These are phyloP conservation scores for Delichon dasypus DNA, from an alignment of 2,797 vertebrate genomes.

Conservation along the genomic window DNA sequence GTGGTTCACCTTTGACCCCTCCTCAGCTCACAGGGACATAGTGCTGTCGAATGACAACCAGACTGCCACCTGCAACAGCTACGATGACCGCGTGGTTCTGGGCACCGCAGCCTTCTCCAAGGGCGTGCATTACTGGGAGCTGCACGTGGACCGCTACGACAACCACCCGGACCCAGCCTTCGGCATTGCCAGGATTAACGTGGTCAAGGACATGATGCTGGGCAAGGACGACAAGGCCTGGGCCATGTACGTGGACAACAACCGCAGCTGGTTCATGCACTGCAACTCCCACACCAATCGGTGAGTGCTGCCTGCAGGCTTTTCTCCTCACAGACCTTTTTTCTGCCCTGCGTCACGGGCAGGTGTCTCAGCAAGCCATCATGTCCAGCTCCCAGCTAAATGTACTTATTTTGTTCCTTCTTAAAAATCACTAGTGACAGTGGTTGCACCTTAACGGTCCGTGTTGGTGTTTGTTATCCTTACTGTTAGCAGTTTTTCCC, in stretches of 20 bases:
- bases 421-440: not conserved
- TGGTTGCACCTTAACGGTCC: not conserved
- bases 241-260: constrained; percentile 97
- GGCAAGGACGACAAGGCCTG: constrained; percentile 92
- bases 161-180: constrained; percentile 98
- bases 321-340: not conserved
- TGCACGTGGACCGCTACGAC: constrained; percentile 93
- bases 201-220: constrained; percentile 94
- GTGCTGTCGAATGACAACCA: constrained; percentile 94
- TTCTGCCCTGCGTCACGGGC: not conserved
- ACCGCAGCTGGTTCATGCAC: constrained; percentile 93
- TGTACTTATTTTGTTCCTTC: not conserved
- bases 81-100: constrained; percentile 94
- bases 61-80: constrained; percentile 94
- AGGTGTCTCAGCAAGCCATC: not conserved
- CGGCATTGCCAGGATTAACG: constrained; percentile 92
- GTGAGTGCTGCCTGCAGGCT: constrained; percentile 47
- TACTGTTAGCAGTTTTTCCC: not conserved
- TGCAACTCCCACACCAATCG: constrained; percentile 90
- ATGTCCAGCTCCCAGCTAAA: not conserved
- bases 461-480: not conserved
- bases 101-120: constrained; percentile 96
- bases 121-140: constrained; percentile 95
- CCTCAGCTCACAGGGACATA: constrained; percentile 93
- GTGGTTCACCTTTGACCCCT: constrained; percentile 96